Base-by-base conservation (phyloP, 1,140 invertebrate species). In the Sitophilus oryzae region DNA sequence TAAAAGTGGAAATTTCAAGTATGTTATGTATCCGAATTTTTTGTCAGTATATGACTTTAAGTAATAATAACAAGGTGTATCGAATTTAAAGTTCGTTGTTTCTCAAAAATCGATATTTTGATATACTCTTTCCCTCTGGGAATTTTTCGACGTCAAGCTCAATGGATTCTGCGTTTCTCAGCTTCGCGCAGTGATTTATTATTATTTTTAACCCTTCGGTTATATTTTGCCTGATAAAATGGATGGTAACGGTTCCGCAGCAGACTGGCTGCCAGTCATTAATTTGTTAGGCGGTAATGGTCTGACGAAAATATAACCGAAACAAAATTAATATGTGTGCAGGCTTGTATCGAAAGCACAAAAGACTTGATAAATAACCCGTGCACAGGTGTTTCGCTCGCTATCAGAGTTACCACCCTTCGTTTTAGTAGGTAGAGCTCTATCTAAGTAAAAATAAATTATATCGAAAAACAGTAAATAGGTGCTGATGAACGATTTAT, bases 241-340 rank as follows among this genome's bases (percentile, higher is more conserved):
- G 51, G 41, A 45, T 44, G 42, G 30, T 44, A 38, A 23, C 41
- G 36, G 41, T 21, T 44, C 42, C 42, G 21, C 19, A n/a, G n/a
- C n/a, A 51, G 23, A 46, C 51, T 43, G 25, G 30, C 42, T 53
- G 42, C 20, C 36, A 53, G 42, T 53, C 51, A 53, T 53, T 53
- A 53, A 53, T 53, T 53, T 53, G 51, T 53, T 53, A 46, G 42
- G 20, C 42, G 42, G 42, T 53, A 53, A 53, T 53, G 51, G 51
- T 53, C 51, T 23, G 51, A 45, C 51, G 51, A 53, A 53, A 53
- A 53, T 53, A 53, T 53, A 53, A 53, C 51, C 51, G 42, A 53
- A 53, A 53, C 51, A 53, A 53, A 53, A 53, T 53, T 53, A 42
- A 43, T 53, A 53, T 45, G 51, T 53, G 51, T 53, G 35, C 51